Percentiles rank a stretch among this genome's conserved stretches.
These are phyloP conservation scores for Carcharodon carcharias DNA, from an alignment of 2,797 vertebrate genomes.

Conservation along the genomic window DNA sequence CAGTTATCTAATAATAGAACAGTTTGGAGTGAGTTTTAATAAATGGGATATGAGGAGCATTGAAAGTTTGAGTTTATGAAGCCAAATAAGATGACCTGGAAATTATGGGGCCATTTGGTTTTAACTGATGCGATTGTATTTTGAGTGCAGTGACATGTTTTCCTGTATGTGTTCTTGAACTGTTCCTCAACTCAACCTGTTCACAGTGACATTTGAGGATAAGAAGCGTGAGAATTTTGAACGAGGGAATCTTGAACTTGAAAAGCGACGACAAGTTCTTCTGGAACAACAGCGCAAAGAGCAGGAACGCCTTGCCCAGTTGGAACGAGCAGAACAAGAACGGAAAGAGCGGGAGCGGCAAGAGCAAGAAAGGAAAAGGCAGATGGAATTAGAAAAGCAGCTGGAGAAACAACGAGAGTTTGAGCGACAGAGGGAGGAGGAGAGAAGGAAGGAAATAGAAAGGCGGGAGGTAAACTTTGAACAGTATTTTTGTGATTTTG, in stretches of 20 bases:
- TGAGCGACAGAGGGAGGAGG: slow-evolving; percentile 86
- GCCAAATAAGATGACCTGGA: background rate
- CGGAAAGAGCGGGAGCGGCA: slow-evolving; percentile 82
- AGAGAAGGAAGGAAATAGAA: slow-evolving; percentile 87
- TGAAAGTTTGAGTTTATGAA: background rate
- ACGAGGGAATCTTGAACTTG: slow-evolving; percentile 88
- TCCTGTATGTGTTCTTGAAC: background rate
- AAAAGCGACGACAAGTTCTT: slow-evolving; percentile 85
- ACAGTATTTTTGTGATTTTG: background rate
- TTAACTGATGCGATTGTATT: background rate
- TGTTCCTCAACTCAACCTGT: background rate
- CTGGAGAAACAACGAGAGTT: slow-evolving; percentile 85
- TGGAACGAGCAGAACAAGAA: slow-evolving; percentile 86
- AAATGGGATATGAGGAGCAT: background rate
- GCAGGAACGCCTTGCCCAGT: slow-evolving; percentile 80
- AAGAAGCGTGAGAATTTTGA: slow-evolving; percentile 98
- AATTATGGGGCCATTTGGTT: background rate
- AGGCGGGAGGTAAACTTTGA: slow-evolving; percentile 76
- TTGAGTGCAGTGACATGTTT: background rate
- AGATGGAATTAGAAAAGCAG: slow-evolving; percentile 87
- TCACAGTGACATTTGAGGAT: slow-evolving; percentile 87
- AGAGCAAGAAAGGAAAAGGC: slow-evolving; percentile 84
- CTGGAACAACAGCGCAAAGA: slow-evolving; percentile 93
- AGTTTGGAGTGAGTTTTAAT: background rate
- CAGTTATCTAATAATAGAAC: background rate